Evolutionary conservation across 2,113 vertebrate genomes (phyloP).

Genomic region (Theristicus caerulescens): DNA sequence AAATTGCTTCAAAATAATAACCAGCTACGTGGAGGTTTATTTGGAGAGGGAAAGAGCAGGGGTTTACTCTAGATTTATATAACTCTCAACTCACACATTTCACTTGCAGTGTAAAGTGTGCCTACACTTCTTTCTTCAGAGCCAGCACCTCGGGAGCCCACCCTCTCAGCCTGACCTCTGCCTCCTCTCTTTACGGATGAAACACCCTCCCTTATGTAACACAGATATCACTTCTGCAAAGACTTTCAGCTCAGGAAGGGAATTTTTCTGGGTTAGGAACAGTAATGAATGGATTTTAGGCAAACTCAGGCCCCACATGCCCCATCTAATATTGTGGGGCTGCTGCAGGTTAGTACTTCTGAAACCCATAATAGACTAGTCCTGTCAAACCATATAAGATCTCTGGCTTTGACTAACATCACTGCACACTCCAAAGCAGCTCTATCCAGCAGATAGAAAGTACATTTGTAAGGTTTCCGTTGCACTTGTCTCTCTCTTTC

Average conservation of each 20-base stretch:
- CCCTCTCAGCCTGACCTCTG: neutral
- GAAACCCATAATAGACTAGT: slow-evolving; percentile 33
- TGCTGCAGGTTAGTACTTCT: slow-evolving; percentile 45
- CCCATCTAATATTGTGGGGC: neutral
- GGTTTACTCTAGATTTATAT: slow-evolving; percentile 28
- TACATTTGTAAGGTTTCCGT: slow-evolving; percentile 26
- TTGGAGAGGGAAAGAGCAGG: neutral
- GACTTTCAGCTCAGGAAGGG: slow-evolving; percentile 16
- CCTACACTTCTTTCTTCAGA: neutral
- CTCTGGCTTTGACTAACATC: slow-evolving; percentile 5
- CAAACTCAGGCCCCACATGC: neutral
- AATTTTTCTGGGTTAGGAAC: slow-evolving; percentile 5
- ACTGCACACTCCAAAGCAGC: neutral
- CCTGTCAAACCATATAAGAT: slow-evolving; percentile 45
- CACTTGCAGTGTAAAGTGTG: neutral
- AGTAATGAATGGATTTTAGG: slow-evolving; percentile 27
- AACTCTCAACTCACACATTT: neutral
- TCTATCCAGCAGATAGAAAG: neutral
- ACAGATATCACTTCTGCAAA: slow-evolving; percentile 6
- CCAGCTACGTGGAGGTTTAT: neutral
- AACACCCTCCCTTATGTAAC: neutral
- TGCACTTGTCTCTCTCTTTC: neutral
- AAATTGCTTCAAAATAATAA: slow-evolving; percentile 60
- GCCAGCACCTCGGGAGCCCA: neutral
- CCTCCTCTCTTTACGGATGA: neutral